Evolutionary conservation across 2,888 invertebrate species (phyloP), one percentile per base, ranked within the genome.

Genomic region (Cybosia mesomella): DNA sequence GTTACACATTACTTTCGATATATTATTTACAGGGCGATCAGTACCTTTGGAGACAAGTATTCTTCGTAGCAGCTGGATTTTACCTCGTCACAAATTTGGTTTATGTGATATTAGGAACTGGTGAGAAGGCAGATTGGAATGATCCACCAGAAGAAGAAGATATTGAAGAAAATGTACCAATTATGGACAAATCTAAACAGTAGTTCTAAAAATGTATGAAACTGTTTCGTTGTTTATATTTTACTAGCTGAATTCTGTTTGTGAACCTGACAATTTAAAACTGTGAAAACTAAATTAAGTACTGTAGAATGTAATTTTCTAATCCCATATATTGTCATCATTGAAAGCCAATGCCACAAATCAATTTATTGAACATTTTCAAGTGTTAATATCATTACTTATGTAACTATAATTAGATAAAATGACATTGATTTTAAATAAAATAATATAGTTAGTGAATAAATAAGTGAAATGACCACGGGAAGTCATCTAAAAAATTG

Each of bases 121-220:
- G 96, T 0, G 95, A 96, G 67, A 92, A 96, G 2, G 98, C 98
- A 74, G 92, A 96, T 0, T 98, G 98, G 98, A 97, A 98, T 76
- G 95, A 96, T 65, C 92, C 94, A 5, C 72, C 76, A 3, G 71
- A 80, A 11, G 67, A 76, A 1, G 60, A 62, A 21, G 11, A 39
- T 58, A 43, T 66, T 18, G 82, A 77, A 68, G 80, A 81, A 62
- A 67, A 55, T 0, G 28, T 76, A 15, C 72, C 76, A 0, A 81
- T 81, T 82, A 43, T 81, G 36, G 67, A 74, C 7, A 81, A 80
- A 9, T 15, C 18, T 32, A 5, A 24, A 22, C 22, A 55, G 24
- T 34, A 24, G 28, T 18, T 18, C 0, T 18, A 7, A 10, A 34
- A 34, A 34, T 8, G 8, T 34, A 34, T 34, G 9, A 15, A 39